Base-by-base conservation (phyloP, 2,113 vertebrate genomes). In the Albula goreensis region DNA sequence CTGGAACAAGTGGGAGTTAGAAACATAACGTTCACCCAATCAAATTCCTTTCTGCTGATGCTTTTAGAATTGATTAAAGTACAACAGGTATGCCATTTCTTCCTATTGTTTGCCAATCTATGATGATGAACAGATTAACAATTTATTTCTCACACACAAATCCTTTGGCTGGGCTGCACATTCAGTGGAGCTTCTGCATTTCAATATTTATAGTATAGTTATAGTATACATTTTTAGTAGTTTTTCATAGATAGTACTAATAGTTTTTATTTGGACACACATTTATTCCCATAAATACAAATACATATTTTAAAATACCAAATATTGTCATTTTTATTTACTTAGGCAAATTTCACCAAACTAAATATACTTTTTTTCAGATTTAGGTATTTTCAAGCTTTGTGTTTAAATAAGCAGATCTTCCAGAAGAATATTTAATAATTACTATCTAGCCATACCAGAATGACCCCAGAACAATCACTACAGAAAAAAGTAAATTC, bases 21-120 rank as follows among this genome's bases (percentile, higher is more conserved):
- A 78, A 85, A 56, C 77, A 53, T 52, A 66, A 83, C 83, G n/a
- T 74, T 5, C 52, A 51, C 74, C 31, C 6, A 50, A 79, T 50
- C 19, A 60, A 57, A 78, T 60, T 8, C 25, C 9, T 79, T 80
- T 80, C 31, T 50, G 41, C 74, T 57, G 52, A 85, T 52, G 74
- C n/a, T 9, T 81, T 52, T 51, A 80, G 56, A 7, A 60, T 56
- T 25, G 10, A 74, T 2, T 74, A 25, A 12, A 56, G 6, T 56
- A 56, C 7, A 56, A 17, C 63, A 70, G 15, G 7, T 22, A 19
- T 70, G 13, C 77, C 17, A 48, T 50, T 50, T 79, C 17, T 74
- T 74, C 8, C n/a, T 10, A 31, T 74, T 31, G 8, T 74, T 74
- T 9, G 53, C 66, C 15, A 3, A 79, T 50, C 50, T n/a, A 17